Evolutionary conservation across 2,888 invertebrate genomes (phyloP), one percentile per base, ranked within the genome.

Genomic region (Cryptocheilus praepositus): DNA sequence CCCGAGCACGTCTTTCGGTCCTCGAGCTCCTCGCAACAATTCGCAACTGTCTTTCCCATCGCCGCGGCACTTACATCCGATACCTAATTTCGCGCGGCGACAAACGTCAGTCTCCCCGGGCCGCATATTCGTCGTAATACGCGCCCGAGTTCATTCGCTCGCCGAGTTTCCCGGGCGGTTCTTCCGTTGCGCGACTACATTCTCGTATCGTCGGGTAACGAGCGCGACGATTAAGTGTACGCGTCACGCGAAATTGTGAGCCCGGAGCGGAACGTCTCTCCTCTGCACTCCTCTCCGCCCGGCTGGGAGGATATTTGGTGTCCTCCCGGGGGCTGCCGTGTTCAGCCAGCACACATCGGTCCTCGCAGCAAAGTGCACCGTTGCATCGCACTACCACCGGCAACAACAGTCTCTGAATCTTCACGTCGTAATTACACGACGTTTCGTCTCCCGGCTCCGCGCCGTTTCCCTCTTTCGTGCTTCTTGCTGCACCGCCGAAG

Each of bases 351-450:
- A 70, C 76, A 13, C 16, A 3, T 18, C 36, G 21, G 19, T 62
- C 52, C 58, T 22, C 44, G 25, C 43, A 5, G 36, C 36, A 36
- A 36, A 36, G 36, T 36, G 36, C 36, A 36, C 11, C 36, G 36
- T 11, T 36, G 36, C 36, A 36, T 36, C 36, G 36, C 36, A 11
- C 36, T 11, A 11, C 3, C 36, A 36, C 36, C 13, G 36, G 25
- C 25, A 25, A 5, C 25, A 2, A 11, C 36, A 36, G 25, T 81
- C 74, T 75, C 72, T 62, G 74, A 77, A 74, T 76, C 74, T 73
- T 76, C 79, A 70, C 73, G 72, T 69, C 70, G 76, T 77, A 81
- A 80, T 82, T 82, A 81, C 81, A 74, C 73, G 76, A 78, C 65
- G 73, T 67, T 46, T 43, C 53, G 43, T 57, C 45, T 36, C 36